Conservation (phyloP, 2,888 invertebrate genomes). For the Allygus modestus region DNA sequence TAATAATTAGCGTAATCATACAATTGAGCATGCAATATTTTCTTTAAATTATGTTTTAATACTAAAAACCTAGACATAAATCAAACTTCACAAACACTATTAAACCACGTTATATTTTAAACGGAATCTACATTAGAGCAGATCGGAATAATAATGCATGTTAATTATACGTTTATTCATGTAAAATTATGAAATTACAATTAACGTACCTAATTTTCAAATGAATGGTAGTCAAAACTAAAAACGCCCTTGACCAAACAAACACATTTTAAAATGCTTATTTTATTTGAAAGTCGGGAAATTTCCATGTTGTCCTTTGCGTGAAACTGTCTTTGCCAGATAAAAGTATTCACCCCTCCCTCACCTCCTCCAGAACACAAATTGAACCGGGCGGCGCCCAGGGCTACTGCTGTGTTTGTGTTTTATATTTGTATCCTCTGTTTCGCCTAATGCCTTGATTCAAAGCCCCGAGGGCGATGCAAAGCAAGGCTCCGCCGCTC, state of each 20-base stretch:
- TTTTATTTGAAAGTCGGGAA: not conserved
- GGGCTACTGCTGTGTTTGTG: slow-evolving; percentile 58
- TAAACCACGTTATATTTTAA: no score
- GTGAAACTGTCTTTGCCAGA: slow-evolving; percentile 50
- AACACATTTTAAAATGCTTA: not conserved
- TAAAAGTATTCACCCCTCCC: slow-evolving; percentile 46
- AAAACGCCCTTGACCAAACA: not conserved
- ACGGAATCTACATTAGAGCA: no score
- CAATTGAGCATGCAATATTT: no score
- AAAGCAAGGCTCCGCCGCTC: slow-evolving; percentile 33
- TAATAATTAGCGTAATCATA: no score
- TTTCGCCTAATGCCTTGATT: slow-evolving; percentile 61
- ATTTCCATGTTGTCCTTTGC: slow-evolving; percentile 33
- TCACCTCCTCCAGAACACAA: slow-evolving; percentile 31
- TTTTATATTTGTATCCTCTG: slow-evolving; percentile 62
- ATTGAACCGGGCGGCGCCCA: slow-evolving; percentile 54
- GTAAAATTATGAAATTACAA: no score
- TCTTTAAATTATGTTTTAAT: no score
- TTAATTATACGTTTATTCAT: no score
- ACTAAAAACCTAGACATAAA: no score
- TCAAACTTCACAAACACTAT: no score
- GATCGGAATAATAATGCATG: no score
- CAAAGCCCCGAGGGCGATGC: slow-evolving; percentile 61
- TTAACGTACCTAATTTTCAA: no score
- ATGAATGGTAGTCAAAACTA: no score